Percentiles rank a stretch among this genome's conserved stretches.
Evolutionary conservation across 2,888 invertebrate genomes (phyloP).

Genomic region (Blera fallax): DNA sequence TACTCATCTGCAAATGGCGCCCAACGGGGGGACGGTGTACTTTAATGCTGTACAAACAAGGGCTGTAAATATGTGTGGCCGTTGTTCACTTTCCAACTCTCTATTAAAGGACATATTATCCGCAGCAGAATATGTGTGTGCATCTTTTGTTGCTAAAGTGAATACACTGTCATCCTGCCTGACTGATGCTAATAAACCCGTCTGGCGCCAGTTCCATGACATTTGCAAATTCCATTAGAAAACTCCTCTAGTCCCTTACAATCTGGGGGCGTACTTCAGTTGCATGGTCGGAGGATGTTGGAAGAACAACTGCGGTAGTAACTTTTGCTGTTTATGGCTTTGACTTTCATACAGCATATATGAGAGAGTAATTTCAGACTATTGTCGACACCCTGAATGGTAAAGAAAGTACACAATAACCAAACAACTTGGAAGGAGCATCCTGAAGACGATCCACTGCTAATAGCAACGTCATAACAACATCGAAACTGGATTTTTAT

Average conservation of each 20-base stretch:
- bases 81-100: slow-evolving; percentile 42
- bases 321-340: slow-evolving; percentile 69
- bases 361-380: slow-evolving; percentile 56
- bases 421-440: slow-evolving; percentile 53
- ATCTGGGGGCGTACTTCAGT: slow-evolving; percentile 48
- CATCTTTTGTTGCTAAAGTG: slow-evolving; percentile 51
- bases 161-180: slow-evolving; percentile 64
- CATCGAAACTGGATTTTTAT: slow-evolving; percentile 72
- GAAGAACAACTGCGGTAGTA: slow-evolving; percentile 57
- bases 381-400: slow-evolving; percentile 69
- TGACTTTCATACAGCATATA: slow-evolving; percentile 60
- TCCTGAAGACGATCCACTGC: slow-evolving; percentile 12
- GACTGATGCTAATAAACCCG: slow-evolving; percentile 81
- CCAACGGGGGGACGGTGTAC: slow-evolving; percentile 25
- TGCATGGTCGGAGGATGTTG: background rate
- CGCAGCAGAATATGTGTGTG: slow-evolving; percentile 47
- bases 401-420: slow-evolving; percentile 47
- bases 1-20: slow-evolving; percentile 67
- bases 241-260: slow-evolving; percentile 5
- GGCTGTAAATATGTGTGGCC: slow-evolving; percentile 27
- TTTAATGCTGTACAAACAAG: slow-evolving; percentile 48
- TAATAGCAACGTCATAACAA: slow-evolving; percentile 55
- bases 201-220: slow-evolving; percentile 74
- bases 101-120: slow-evolving; percentile 66
- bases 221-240: slow-evolving; percentile 72